Evolutionary conservation across 2,797 vertebrate species (phyloP).

Genomic region (Sebastes steindachneri): DNA sequence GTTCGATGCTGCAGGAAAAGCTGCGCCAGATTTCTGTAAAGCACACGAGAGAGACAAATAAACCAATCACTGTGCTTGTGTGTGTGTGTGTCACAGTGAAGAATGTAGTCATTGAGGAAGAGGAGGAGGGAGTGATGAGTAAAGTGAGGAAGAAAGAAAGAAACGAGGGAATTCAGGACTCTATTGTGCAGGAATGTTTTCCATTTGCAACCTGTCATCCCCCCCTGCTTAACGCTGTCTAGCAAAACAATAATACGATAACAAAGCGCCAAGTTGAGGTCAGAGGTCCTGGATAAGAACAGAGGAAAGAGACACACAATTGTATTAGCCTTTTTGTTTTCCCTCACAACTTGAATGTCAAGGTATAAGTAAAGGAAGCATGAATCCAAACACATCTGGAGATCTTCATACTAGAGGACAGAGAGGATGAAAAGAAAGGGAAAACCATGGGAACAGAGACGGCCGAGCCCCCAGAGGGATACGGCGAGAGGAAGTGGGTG

Average conservation of each 20-base stretch:
- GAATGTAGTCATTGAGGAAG: slow-evolving; percentile 45
- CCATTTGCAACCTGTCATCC: slow-evolving; percentile 9
- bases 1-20: slow-evolving; percentile 19
- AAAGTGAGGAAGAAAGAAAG: slow-evolving; percentile 30
- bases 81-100: slow-evolving; percentile 14
- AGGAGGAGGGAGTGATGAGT: slow-evolving; percentile 35
- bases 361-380: slow-evolving; percentile 54
- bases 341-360: slow-evolving; percentile 10
- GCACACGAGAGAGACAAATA: slow-evolving; percentile 34
- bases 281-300: slow-evolving; percentile 35
- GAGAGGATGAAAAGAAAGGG: slow-evolving; percentile 59
- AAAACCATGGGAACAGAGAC: slow-evolving; percentile 77
- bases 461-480: slow-evolving; percentile 57
- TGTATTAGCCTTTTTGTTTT: slow-evolving; percentile 22
- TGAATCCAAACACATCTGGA: slow-evolving; percentile 60
- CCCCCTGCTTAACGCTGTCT: slow-evolving; percentile 26
- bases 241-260: slow-evolving; percentile 47
- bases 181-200: slow-evolving; percentile 31
- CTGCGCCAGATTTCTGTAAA: slow-evolving; percentile 26
- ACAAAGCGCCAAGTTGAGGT: slow-evolving; percentile 26
- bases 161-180: slow-evolving; percentile 20
- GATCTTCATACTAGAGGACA: slow-evolving; percentile 49
- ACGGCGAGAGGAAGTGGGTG: slow-evolving; percentile 76
- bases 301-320: slow-evolving; percentile 7
- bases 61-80: not conserved